Evolutionary conservation across 2,113 vertebrate species (phyloP), one percentile per base, ranked within the genome.

Genomic region (Oreotrochilus melanogaster): DNA sequence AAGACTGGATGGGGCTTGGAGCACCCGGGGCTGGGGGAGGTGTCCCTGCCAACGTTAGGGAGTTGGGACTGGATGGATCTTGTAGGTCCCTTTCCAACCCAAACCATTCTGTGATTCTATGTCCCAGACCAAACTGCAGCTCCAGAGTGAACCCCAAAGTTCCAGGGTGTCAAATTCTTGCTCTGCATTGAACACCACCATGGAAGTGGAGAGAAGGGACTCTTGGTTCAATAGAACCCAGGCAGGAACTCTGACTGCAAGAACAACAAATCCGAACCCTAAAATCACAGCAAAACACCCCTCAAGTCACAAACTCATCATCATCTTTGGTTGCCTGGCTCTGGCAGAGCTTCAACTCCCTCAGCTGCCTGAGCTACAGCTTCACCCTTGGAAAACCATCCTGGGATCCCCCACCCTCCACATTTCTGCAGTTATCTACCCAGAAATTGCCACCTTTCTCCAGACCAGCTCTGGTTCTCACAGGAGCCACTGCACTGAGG

Each of bases 381-480:
- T 35, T 1, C 13, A 10, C 35, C 1, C 39, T 7, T 2, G 7
- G 25, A 37, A 91, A 75, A 11, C 0, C 66, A 42, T 2, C 65
- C 79, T 7, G 19, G 10, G n/a, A 47, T 7, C 62, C 71, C 37
- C 21, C 11, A 24, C 22, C 51, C 17, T 11, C 6, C 1, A 15
- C 0, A 0, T 4, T 2, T 6, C 18, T 2, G 12, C 15, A n/a
- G 1, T 6, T 7, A 47, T 1, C 57, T 17, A 4, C 10, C 42
- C 2, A 51, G 19, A 9, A 19, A 50, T 1, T 2, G 5, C 10
- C 42, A 31, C 16, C 18, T 15, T 43, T 30, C 42, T 19, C 14
- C 10, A 39, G 7, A 12, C 10, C 48, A 30, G 4, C n/a, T 30
- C 42, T 17, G 56, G 11, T 14, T 47, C 54, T 54, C 54, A 42